Conservation (phyloP, 2,888 invertebrate genomes). For the Apodemia hepburni region DNA sequence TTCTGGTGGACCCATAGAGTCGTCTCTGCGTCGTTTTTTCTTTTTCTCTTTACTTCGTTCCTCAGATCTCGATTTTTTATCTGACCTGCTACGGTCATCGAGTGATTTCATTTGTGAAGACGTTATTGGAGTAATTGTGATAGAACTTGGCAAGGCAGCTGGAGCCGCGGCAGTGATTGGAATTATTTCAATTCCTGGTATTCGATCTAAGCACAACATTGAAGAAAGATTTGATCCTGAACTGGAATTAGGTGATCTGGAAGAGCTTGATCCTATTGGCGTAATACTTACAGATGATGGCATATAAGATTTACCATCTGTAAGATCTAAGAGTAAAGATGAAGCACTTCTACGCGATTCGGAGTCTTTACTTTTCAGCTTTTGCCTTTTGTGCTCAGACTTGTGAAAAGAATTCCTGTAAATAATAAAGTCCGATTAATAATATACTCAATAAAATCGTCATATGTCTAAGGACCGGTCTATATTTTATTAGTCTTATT, state of each 20-base stretch:
- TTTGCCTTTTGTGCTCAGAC: conserved; percentile 81
- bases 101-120: conserved; percentile 74
- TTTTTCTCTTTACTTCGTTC: conserved; percentile 83
- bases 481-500: too few relatives aligned
- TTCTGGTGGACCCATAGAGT: conserved; percentile 91
- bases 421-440: conserved; percentile 32
- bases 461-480: too few relatives aligned
- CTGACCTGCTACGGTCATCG: conserved; percentile 67
- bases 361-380: conserved; percentile 79
- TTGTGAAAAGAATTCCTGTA: conserved; percentile 79
- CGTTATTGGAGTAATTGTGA: conserved; percentile 92
- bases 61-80: conserved; percentile 70
- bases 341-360: conserved; percentile 68
- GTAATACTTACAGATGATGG: conserved; percentile 76
- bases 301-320: conserved; percentile 76
- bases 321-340: conserved; percentile 73
- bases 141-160: conserved; percentile 86
- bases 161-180: conserved; percentile 85
- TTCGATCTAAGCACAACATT: conserved; percentile 82
- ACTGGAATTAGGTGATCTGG: conserved; percentile 83
- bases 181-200: conserved; percentile 92
- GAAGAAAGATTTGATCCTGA: conserved; percentile 79
- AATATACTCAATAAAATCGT: conserved; percentile 16
- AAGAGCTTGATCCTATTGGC: conserved; percentile 66
- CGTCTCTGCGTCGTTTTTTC: conserved; percentile 87